These are phyloP conservation scores for Neotoxoptera formosana DNA, from an alignment of 1,140 invertebrate species.

Conservation along the genomic window DNA sequence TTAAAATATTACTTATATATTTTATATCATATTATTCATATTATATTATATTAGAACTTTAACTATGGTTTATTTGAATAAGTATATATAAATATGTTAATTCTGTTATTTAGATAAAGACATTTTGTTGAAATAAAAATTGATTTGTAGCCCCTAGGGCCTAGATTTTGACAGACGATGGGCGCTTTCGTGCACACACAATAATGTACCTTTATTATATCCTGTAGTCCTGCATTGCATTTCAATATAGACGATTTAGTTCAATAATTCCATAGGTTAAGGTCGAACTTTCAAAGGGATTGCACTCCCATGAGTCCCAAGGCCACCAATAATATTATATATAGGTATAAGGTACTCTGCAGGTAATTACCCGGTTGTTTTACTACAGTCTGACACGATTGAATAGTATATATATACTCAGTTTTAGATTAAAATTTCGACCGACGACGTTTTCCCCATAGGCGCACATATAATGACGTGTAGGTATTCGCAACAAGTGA, in stretches of 20 bases:
- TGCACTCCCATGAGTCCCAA: background rate
- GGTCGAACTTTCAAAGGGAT: background rate
- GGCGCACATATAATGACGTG: background rate
- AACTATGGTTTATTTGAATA: too few relatives aligned
- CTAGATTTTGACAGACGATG: background rate
- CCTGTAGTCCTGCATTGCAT: background rate
- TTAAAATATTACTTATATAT: background rate
- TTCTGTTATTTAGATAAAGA: background rate
- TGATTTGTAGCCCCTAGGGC: background rate
- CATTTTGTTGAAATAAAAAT: background rate
- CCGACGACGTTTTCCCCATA: background rate
- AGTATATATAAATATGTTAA: too few relatives aligned
- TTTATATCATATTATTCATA: too few relatives aligned
- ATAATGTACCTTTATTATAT: background rate
- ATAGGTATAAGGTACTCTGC: background rate
- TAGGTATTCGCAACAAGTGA: background rate
- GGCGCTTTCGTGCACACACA: background rate
- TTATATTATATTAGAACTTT: too few relatives aligned
- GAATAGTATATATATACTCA: background rate
- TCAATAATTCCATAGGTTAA: background rate
- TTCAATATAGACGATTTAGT: background rate
- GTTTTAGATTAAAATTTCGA: background rate
- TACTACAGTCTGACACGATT: background rate
- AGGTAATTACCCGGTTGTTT: background rate
- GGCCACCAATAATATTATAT: background rate